phyloP scores from a whole-genome alignment of 2,113 vertebrate species.

The Chloebia gouldiae region DNA sequence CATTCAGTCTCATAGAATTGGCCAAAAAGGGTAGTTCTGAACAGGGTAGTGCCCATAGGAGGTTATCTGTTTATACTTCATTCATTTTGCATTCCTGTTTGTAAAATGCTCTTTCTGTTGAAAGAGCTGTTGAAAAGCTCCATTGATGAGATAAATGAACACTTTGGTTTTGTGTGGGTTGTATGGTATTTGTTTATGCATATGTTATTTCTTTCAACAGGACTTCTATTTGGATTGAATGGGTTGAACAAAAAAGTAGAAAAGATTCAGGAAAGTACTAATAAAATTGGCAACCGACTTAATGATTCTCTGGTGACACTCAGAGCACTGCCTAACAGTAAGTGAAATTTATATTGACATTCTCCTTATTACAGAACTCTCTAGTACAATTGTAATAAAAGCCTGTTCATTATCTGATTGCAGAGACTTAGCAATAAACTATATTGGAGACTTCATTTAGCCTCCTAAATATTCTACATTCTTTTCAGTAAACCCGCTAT shows the following conservation, averaged over 20 bases:
- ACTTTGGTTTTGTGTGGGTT: neutral
- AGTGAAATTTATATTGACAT: slow-evolving; percentile 39
- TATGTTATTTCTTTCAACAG: slow-evolving; percentile 64
- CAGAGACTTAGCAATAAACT: neutral
- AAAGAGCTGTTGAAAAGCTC: neutral
- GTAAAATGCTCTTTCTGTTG: neutral
- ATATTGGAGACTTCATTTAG: neutral
- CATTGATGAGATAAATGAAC: neutral
- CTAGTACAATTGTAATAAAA: neutral
- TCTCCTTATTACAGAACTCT: neutral
- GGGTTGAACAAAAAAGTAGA: slow-evolving; percentile 64
- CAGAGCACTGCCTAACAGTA: slow-evolving; percentile 76
- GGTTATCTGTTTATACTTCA: neutral
- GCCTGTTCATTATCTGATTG: neutral
- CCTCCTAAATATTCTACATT: neutral
- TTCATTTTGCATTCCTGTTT: neutral
- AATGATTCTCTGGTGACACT: slow-evolving; percentile 74
- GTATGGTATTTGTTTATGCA: neutral
- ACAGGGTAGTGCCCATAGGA: neutral
- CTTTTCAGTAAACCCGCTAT: neutral
- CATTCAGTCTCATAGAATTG: neutral
- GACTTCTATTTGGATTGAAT: slow-evolving; percentile 68
- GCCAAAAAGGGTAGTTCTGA: neutral
- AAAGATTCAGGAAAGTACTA: slow-evolving; percentile 61
- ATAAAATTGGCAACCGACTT: slow-evolving; percentile 70